phyloP scores from a whole-genome alignment of 2,113 vertebrate genomes.

The Labrus mixtus region DNA sequence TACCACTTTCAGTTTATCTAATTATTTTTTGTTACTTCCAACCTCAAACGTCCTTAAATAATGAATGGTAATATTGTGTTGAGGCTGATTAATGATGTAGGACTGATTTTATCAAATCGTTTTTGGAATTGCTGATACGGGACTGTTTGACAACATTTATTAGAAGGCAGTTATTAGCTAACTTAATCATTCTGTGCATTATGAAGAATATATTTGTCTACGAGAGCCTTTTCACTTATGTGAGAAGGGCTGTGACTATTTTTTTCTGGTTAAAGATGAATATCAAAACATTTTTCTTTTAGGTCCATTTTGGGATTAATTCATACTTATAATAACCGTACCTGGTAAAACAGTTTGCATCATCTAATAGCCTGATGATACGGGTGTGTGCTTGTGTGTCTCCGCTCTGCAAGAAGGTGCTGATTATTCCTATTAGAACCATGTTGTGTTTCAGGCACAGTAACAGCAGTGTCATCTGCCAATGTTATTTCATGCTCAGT shows the following conservation, averaged over 20 bases:
- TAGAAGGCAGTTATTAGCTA: too few species aligned
- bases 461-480: constrained; percentile 85
- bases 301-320: constrained; percentile 35
- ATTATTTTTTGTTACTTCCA: too few species aligned
- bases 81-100: too few species aligned
- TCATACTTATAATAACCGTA: constrained; percentile 35
- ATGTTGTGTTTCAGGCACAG: constrained; percentile 80
- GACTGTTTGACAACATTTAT: too few species aligned
- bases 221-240: neutral
- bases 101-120: too few species aligned
- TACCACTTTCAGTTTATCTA: too few species aligned
- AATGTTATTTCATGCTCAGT: constrained; percentile 86
- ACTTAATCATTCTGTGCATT: neutral
- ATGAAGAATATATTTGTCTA: too few species aligned
- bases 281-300: neutral
- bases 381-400: constrained; percentile 15
- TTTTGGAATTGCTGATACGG: too few species aligned
- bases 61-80: too few species aligned
- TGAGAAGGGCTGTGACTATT: constrained; percentile 3
- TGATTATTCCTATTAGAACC: constrained; percentile 83
- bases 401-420: constrained; percentile 71
- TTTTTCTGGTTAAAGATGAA: constrained; percentile 12
- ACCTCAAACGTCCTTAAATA: too few species aligned
- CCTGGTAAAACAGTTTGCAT: constrained; percentile 46
- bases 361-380: constrained; percentile 32